Evolutionary conservation across 2,113 vertebrate species (phyloP).

Genomic region (Carettochelys insculpta): DNA sequence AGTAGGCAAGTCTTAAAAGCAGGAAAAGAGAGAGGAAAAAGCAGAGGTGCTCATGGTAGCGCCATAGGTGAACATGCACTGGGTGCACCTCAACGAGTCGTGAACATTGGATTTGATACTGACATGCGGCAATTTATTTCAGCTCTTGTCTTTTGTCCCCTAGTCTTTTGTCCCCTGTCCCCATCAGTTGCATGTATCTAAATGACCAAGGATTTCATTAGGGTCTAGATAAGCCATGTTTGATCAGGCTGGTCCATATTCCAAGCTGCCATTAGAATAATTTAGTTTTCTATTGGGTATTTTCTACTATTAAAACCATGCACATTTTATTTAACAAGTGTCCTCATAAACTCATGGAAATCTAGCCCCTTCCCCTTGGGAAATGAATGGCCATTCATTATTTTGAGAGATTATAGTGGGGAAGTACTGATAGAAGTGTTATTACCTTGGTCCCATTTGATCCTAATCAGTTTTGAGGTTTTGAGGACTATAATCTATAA

Average conservation of each 20-base stretch:
- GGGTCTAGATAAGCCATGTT: not conserved
- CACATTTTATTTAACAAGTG: not conserved
- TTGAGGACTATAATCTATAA: not conserved
- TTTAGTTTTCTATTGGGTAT: not conserved
- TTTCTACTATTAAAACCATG: not conserved
- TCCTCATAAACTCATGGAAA: rapidly evolving
- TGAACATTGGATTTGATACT: not conserved
- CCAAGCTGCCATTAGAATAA: not conserved
- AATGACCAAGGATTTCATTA: not conserved
- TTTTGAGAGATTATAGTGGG: not conserved
- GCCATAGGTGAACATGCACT: not conserved
- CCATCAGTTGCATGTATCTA: not conserved
- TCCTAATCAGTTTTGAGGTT: not conserved
- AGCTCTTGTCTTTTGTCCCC: not conserved
- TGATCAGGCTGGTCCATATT: rapidly evolving
- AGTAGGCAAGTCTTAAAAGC: not conserved
- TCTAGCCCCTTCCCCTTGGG: not conserved
- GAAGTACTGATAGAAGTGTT: not conserved
- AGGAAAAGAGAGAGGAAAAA: not conserved
- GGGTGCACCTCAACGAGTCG: not conserved
- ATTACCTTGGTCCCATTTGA: not conserved
- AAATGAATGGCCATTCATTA: not conserved
- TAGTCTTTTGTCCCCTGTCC: not conserved
- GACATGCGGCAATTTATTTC: not conserved
- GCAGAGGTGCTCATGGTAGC: not conserved